Evolutionary conservation across 2,113 vertebrate species (phyloP).

Genomic region (Ammodytes dubius): DNA sequence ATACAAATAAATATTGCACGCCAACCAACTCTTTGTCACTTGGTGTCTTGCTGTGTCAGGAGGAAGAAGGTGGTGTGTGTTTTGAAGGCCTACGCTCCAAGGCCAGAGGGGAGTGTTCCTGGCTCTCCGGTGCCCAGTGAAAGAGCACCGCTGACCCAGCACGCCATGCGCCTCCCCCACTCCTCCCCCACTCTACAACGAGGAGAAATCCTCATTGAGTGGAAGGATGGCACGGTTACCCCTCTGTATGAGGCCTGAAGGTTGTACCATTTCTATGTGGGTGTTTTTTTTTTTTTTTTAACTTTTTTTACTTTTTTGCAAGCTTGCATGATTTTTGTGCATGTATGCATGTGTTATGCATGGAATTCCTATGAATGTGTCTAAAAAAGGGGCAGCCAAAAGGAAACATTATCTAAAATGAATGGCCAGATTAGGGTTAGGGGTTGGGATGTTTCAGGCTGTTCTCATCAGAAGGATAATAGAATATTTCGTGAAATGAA

Average conservation of each 20-base stretch:
- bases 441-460: neutral
- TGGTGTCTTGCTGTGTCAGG: slow-evolving; percentile 65
- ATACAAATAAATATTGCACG: neutral
- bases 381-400: neutral
- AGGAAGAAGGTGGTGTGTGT: slow-evolving; percentile 87
- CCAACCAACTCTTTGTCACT: neutral
- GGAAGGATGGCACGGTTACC: slow-evolving; percentile 89
- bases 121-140: slow-evolving; percentile 80
- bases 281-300: no score
- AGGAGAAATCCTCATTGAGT: slow-evolving; percentile 90
- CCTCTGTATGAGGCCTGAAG: slow-evolving; percentile 87
- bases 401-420: neutral
- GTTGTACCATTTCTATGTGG: neutral
- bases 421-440: neutral
- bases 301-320: no score
- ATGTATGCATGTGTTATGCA: neutral
- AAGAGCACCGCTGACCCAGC: slow-evolving; percentile 79
- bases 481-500: neutral
- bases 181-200: slow-evolving; percentile 81
- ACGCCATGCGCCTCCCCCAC: slow-evolving; percentile 75
- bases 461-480: neutral
- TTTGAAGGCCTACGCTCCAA: slow-evolving; percentile 81
- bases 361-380: neutral
- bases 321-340: no score
- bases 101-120: slow-evolving; percentile 66